Percentiles rank a stretch among this genome's conserved stretches.
Conservation (phyloP, 2,888 invertebrate species). For the Ichneumoninae sp. region DNA sequence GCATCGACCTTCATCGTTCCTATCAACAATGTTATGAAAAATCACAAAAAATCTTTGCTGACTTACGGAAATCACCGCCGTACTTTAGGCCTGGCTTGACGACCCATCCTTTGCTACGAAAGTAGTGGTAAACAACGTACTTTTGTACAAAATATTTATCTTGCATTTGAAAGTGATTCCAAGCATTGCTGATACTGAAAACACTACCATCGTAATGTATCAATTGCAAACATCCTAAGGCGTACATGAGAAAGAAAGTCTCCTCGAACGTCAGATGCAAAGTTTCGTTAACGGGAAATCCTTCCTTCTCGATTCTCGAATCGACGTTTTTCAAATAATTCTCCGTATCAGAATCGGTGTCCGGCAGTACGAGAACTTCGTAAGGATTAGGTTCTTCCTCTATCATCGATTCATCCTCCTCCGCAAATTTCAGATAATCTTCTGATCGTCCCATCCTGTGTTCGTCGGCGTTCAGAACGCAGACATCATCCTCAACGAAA, state of each 20-base stretch:
- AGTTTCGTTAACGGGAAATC: conserved; percentile 87
- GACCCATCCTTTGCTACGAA: conserved; percentile 95
- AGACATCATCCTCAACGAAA: conserved; percentile 77
- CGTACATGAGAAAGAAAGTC: conserved; percentile 90
- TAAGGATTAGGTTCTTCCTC: conserved; percentile 72
- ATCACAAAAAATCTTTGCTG: conserved; percentile 21
- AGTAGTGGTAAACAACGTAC: conserved; percentile 94
- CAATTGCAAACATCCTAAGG: conserved; percentile 89
- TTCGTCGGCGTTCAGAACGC: conserved; percentile 44
- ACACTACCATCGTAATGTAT: conserved; percentile 85
- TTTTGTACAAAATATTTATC: conserved; percentile 88
- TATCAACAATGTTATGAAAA: neutral
- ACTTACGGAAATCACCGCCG: conserved; percentile 94
- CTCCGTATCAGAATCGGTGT: conserved; percentile 88
- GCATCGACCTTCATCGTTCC: neutral
- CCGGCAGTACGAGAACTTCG: conserved; percentile 87
- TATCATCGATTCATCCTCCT: conserved; percentile 67
- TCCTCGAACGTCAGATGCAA: conserved; percentile 91
- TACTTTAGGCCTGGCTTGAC: conserved; percentile 95
- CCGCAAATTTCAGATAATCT: conserved; percentile 40
- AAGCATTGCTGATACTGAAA: conserved; percentile 86
- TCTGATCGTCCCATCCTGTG: conserved; percentile 38
- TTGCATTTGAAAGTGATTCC: conserved; percentile 86
- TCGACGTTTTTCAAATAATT: conserved; percentile 87
- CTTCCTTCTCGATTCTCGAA: conserved; percentile 87